Conservation (phyloP, 2,888 invertebrate species). For the Caenorhabditis sp. region DNA sequence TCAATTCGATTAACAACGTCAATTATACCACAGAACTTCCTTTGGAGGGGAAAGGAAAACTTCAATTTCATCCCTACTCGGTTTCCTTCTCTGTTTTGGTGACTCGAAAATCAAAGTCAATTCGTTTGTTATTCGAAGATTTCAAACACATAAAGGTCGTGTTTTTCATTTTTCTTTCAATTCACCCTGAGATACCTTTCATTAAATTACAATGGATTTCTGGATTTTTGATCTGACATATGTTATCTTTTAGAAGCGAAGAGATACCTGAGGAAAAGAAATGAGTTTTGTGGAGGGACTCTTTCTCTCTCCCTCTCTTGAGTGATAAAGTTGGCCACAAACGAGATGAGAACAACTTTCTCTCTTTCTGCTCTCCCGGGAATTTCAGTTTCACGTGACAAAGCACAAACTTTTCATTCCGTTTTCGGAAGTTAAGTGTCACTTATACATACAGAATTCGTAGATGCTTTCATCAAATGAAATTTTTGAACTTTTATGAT, state of each 20-base stretch:
- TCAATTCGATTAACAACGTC: constrained; percentile 40
- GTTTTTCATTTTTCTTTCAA: neutral
- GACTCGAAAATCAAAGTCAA: neutral
- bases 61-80: constrained; percentile 27
- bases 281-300: neutral
- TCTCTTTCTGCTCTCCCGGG: constrained; percentile 16
- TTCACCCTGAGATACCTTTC: constrained; percentile 6
- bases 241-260: neutral
- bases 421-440: neutral
- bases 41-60: constrained; percentile 18
- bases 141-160: neutral
- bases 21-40: constrained; percentile 23
- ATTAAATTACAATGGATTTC: constrained; percentile 19
- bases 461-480: neutral
- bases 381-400: constrained; percentile 24
- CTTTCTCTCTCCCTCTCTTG: constrained; percentile 2
- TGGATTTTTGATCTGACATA: neutral
- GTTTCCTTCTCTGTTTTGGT: neutral
- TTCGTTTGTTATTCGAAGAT: too few relatives aligned
- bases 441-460: neutral
- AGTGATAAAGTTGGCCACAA: constrained; percentile 47
- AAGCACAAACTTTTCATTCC: neutral
- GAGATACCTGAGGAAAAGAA: constrained; percentile 13
- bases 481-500: neutral
- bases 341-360: constrained; percentile 33